Conservation (phyloP, 2,888 invertebrate genomes). For the Blomia tropicalis region DNA sequence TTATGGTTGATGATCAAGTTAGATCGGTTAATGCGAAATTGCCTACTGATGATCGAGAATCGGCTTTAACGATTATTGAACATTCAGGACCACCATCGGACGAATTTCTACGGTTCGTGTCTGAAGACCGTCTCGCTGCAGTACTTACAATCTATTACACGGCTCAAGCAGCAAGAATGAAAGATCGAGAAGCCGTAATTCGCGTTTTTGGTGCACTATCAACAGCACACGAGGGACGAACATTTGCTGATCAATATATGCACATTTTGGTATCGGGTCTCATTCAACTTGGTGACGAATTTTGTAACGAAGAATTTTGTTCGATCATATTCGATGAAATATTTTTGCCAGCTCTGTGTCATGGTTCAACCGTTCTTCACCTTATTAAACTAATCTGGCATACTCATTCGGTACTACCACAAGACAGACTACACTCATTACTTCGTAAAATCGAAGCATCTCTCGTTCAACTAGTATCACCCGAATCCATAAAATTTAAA, state of each 20-base stretch:
- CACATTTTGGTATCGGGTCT: conserved; percentile 72
- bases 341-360: conserved; percentile 72
- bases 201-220: conserved; percentile 75
- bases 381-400: conserved; percentile 77
- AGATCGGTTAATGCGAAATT: conserved; percentile 56
- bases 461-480: neutral
- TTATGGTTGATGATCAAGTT: conserved; percentile 56
- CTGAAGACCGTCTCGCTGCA: conserved; percentile 76
- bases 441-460: neutral
- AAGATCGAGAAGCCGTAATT: conserved; percentile 62
- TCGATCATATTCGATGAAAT: conserved; percentile 89
- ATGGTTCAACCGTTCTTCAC: conserved; percentile 61
- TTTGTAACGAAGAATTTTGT: conserved; percentile 81
- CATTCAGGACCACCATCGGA: conserved; percentile 84
- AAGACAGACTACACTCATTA: conserved; percentile 48
- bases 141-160: conserved; percentile 89
- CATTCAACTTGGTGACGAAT: conserved; percentile 77
- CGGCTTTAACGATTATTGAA: conserved; percentile 78
- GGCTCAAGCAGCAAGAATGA: conserved; percentile 56
- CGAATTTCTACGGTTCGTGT: conserved; percentile 77
- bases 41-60: conserved; percentile 80
- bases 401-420: conserved; percentile 65
- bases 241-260: conserved; percentile 85
- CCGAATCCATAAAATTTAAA: too few species aligned
- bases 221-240: conserved; percentile 62